Conservation (phyloP, 2,888 invertebrate genomes). For the Erynnis tages region DNA sequence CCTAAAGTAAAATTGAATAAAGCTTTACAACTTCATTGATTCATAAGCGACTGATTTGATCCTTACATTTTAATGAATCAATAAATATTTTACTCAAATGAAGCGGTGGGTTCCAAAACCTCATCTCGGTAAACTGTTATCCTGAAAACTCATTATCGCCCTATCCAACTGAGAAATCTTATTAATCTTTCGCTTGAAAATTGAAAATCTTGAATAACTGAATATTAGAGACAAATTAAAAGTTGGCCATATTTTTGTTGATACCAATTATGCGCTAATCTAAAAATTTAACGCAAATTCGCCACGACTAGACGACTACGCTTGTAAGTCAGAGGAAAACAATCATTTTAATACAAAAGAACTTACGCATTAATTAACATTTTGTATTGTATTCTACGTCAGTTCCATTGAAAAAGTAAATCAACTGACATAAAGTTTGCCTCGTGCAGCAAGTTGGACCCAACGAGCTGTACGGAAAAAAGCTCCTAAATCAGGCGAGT, state of each 20-base stretch:
- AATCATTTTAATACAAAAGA: not conserved
- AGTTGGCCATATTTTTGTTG: constrained; percentile 33
- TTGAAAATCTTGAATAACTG: constrained; percentile 74
- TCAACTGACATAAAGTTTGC: constrained; percentile 13
- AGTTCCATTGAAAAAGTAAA: constrained; percentile 5
- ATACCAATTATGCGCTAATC: not conserved
- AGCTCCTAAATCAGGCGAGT: constrained; percentile 53
- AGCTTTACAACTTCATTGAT: constrained; percentile 3
- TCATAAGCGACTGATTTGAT: not conserved
- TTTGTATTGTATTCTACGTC: not conserved
- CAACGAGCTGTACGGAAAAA: constrained; percentile 43
- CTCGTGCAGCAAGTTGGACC: constrained; percentile 28
- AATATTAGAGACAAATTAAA: constrained; percentile 60
- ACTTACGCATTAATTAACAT: not conserved
- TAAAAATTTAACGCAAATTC: too few relatives aligned
- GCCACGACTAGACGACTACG: too few relatives aligned
- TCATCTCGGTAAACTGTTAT: constrained; percentile 67
- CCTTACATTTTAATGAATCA: constrained; percentile 11
- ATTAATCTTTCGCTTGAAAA: constrained; percentile 70
- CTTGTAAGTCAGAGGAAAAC: too few relatives aligned
- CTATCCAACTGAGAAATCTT: constrained; percentile 71
- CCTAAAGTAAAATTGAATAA: not conserved
- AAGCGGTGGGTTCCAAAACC: constrained; percentile 55
- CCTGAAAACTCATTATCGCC: constrained; percentile 74
- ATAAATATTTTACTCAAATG: constrained; percentile 42